Conservation (phyloP, 2,113 vertebrate species). For the Malaclemys terrapin region DNA sequence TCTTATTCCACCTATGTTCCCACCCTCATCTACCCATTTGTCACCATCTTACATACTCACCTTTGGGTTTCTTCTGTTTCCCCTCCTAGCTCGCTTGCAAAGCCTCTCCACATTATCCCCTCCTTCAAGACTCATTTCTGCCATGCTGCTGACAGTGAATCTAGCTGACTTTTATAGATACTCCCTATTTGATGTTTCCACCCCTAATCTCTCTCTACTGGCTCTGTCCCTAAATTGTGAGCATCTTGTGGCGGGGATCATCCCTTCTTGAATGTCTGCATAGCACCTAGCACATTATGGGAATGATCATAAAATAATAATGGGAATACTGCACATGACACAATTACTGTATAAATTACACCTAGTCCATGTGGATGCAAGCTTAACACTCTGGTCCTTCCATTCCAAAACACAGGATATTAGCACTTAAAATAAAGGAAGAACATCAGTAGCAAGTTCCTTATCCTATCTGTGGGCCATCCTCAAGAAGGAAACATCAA, state of each 20-base stretch:
- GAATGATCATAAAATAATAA: not conserved
- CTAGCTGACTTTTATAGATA: not conserved
- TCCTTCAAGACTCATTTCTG: rapidly evolving
- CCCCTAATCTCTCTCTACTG: not conserved
- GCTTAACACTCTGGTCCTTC: not conserved
- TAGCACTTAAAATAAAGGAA: not conserved
- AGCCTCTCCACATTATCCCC: not conserved
- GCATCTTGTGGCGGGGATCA: not conserved
- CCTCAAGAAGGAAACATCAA: too few relatives aligned
- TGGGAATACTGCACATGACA: not conserved
- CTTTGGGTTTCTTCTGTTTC: not conserved
- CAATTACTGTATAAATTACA: rapidly evolving
- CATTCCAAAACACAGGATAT: not conserved
- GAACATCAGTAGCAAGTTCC: not conserved
- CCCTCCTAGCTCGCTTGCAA: not conserved
- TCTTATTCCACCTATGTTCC: not conserved
- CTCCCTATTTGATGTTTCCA: not conserved
- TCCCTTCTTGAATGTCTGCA: not conserved
- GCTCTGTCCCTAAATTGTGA: not conserved
- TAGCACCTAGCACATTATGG: not conserved
- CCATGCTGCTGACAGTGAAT: not conserved
- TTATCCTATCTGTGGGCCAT: not conserved
- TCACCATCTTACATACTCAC: not conserved
- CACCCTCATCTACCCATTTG: not conserved
- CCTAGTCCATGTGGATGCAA: not conserved